A percentile compares a stretch with the other conserved stretches of the same genome.
Conservation (phyloP, 2,888 invertebrate species). For the Scaptomyza polygonia region DNA sequence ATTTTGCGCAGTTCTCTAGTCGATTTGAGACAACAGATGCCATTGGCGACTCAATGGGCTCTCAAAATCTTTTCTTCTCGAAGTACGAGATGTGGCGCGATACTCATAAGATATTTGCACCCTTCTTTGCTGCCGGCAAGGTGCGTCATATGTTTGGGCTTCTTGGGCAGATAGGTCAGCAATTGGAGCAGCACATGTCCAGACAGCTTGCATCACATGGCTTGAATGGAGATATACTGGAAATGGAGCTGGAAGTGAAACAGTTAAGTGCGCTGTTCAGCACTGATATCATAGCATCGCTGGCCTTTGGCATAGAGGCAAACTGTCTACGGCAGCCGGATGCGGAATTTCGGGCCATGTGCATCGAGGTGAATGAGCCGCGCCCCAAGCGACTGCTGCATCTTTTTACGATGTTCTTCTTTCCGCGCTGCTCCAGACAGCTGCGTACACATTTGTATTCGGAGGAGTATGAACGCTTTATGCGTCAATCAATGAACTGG, state of each 20-base stretch:
- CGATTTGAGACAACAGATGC: slow-evolving; percentile 76
- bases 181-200: slow-evolving; percentile 71
- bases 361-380: slow-evolving; percentile 82
- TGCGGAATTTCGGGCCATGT: slow-evolving; percentile 83
- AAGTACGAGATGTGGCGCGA: slow-evolving; percentile 84
- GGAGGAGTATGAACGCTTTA: slow-evolving; percentile 77
- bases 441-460: slow-evolving; percentile 78
- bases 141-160: slow-evolving; percentile 81
- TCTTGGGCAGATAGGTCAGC: slow-evolving; percentile 75
- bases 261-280: slow-evolving; percentile 81
- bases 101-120: slow-evolving; percentile 83
- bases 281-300: slow-evolving; percentile 84
- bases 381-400: slow-evolving; percentile 80
- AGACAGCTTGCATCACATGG: slow-evolving; percentile 25
- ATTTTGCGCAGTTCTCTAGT: slow-evolving; percentile 83
- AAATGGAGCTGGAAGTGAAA: slow-evolving; percentile 71
- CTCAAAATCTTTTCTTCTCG: slow-evolving; percentile 83
- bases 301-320: slow-evolving; percentile 84
- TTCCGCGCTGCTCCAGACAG: slow-evolving; percentile 78
- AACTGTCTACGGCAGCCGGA: slow-evolving; percentile 84
- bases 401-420: slow-evolving; percentile 83
- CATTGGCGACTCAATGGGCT: slow-evolving; percentile 82
- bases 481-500: slow-evolving; percentile 83
- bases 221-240: slow-evolving; percentile 20
- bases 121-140: slow-evolving; percentile 83